phyloP scores from a whole-genome alignment of 2,113 vertebrate genomes.

The Panurus biarmicus region DNA sequence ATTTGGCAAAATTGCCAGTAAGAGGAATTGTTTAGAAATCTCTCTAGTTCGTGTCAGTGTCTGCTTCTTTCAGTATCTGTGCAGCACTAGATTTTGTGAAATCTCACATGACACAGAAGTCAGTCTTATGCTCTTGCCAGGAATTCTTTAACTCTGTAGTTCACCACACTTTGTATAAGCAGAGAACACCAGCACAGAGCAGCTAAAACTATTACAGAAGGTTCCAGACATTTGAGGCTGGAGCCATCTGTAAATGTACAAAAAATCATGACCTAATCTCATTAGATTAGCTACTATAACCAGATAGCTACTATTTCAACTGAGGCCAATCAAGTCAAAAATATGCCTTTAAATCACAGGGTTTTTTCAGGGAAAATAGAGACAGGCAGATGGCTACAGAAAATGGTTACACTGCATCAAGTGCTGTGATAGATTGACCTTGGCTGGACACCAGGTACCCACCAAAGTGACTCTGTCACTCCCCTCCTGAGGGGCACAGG shows the following conservation, averaged over 20 bases:
- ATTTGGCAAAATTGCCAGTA: neutral
- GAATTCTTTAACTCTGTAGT: neutral
- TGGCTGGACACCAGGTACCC: neutral
- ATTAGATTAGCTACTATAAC: neutral
- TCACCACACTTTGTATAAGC: neutral
- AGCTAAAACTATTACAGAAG: neutral
- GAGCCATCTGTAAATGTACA: neutral
- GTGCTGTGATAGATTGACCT: neutral
- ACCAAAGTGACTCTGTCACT: neutral
- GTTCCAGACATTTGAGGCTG: neutral
- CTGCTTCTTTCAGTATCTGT: neutral
- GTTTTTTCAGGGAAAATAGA: neutral
- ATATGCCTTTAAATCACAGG: neutral
- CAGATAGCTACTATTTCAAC: neutral
- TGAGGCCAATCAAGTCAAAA: neutral
- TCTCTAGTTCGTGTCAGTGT: neutral
- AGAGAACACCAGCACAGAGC: neutral
- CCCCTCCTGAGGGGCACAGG: neutral
- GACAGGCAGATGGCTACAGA: neutral
- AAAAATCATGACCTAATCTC: neutral
- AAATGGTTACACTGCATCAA: neutral
- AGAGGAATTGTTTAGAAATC: neutral
- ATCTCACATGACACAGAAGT: neutral
- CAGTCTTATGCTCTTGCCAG: neutral
- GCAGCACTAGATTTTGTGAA: neutral